A percentile compares a stretch with the other conserved stretches of the same genome.
Conservation (phyloP, 1,140 invertebrate species). For the Lepeophtheirus salmonis region DNA sequence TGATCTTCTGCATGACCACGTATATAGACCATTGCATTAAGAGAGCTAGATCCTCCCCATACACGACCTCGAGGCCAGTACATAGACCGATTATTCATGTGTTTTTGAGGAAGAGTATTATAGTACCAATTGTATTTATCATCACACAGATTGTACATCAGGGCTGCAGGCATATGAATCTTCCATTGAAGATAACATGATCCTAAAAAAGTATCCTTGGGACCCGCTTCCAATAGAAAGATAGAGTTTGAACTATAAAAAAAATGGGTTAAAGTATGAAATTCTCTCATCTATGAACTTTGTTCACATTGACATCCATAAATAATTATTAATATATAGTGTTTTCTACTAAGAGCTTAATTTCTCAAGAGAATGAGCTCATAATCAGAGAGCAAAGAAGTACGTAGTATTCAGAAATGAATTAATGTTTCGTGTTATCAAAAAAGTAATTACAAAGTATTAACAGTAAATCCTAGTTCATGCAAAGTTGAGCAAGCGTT, state of each 20-base stretch:
- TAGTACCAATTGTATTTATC: conserved; percentile 19
- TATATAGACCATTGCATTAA: conserved; percentile 17
- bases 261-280: too few species aligned
- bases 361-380: too few species aligned
- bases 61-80: conserved; percentile 18
- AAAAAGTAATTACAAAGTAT: too few species aligned
- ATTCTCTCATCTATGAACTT: too few species aligned
- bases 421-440: too few species aligned
- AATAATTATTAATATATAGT: too few species aligned
- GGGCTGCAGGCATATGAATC: conserved; percentile 18
- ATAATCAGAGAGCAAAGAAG: too few species aligned
- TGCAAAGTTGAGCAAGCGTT: too few species aligned
- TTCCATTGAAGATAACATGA: conserved; percentile 14
- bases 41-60: conserved; percentile 9
- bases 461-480: too few species aligned
- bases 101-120: conserved; percentile 13
- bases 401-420: too few species aligned
- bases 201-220: conserved; percentile 17
- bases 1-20: conserved; percentile 12
- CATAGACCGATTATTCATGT: conserved; percentile 15
- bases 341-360: too few species aligned
- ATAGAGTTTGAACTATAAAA: conserved; percentile 1
- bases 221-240: conserved; percentile 9
- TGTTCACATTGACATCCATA: too few species aligned
- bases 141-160: conserved; percentile 18